Conservation (phyloP, 2,888 invertebrate species). For the Shargacucullia verbasci region DNA sequence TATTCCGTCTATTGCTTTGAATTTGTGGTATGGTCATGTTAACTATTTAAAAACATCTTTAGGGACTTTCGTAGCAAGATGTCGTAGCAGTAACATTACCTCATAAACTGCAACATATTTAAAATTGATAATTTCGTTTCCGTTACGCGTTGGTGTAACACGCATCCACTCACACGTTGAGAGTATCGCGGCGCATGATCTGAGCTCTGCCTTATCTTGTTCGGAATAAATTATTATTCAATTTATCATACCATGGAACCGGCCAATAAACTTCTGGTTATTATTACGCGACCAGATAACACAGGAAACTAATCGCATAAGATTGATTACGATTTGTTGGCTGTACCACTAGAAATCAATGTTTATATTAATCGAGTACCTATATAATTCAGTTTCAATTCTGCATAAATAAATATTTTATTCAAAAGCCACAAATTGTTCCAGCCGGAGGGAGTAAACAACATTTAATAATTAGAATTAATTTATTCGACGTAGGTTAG, state of each 20-base stretch:
- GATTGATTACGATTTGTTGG: constrained; percentile 57
- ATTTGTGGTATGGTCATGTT: too few species aligned
- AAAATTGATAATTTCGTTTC: constrained; percentile 19
- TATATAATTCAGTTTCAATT: constrained; percentile 23
- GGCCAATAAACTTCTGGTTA: constrained; percentile 84
- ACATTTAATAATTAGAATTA: constrained; percentile 86
- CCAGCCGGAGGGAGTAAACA: constrained; percentile 62
- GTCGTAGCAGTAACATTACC: too few species aligned
- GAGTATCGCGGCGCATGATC: constrained; percentile 76
- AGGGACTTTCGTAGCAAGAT: too few species aligned
- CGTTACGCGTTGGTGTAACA: constrained; percentile 60
- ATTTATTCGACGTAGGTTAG: constrained; percentile 83
- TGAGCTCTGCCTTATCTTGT: constrained; percentile 73
- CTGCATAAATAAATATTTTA: constrained; percentile 34
- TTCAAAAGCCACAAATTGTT: constrained; percentile 46
- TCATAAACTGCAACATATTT: neutral
- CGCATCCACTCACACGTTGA: constrained; percentile 68
- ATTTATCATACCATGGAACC: constrained; percentile 80
- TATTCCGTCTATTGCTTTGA: too few species aligned
- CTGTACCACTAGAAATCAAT: constrained; percentile 27
- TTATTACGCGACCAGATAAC: constrained; percentile 83
- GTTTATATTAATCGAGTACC: constrained; percentile 25
- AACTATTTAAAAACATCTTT: too few species aligned
- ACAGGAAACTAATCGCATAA: constrained; percentile 72
- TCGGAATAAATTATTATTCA: constrained; percentile 87